Percentiles rank a stretch among this genome's conserved stretches.
These are phyloP conservation scores for Pseudomyrmex cubaensis DNA, from an alignment of 1,140 invertebrate genomes.

Conservation along the genomic window DNA sequence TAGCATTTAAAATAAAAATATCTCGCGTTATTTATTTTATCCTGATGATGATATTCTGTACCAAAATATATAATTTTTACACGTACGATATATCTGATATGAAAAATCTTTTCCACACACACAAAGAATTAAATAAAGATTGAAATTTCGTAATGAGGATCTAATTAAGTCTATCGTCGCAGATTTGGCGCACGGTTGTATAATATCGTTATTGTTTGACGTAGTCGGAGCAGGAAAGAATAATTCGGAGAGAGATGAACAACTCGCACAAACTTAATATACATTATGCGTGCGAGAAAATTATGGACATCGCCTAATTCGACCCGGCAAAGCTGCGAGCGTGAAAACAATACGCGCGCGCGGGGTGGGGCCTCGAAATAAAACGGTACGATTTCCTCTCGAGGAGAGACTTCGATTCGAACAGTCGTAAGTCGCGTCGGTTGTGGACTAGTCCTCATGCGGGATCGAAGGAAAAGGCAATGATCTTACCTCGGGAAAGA, in stretches of 20 bases:
- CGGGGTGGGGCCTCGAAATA: constrained; percentile 65
- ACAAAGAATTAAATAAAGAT: constrained; percentile 1
- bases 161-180: constrained; percentile 11
- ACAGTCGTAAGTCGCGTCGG: constrained; percentile 60
- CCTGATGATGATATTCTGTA: neutral
- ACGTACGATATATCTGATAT: no score
- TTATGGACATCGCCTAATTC: constrained; percentile 80
- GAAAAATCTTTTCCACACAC: no score
- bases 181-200: constrained; percentile 19
- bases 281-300: constrained; percentile 69
- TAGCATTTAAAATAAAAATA: constrained; percentile 9
- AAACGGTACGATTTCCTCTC: constrained; percentile 59
- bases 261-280: constrained; percentile 24
- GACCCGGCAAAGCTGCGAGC: constrained; percentile 60
- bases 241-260: constrained; percentile 7
- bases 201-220: constrained; percentile 39
- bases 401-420: constrained; percentile 6
- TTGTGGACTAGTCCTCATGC: neutral
- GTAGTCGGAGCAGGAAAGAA: neutral
- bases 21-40: neutral
- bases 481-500: neutral
- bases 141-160: neutral
- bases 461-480: neutral
- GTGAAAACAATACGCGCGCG: constrained; percentile 76
- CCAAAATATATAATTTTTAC: no score